Evolutionary conservation across 2,797 vertebrate genomes (phyloP).

Genomic region (Lutra lutra): DNA sequence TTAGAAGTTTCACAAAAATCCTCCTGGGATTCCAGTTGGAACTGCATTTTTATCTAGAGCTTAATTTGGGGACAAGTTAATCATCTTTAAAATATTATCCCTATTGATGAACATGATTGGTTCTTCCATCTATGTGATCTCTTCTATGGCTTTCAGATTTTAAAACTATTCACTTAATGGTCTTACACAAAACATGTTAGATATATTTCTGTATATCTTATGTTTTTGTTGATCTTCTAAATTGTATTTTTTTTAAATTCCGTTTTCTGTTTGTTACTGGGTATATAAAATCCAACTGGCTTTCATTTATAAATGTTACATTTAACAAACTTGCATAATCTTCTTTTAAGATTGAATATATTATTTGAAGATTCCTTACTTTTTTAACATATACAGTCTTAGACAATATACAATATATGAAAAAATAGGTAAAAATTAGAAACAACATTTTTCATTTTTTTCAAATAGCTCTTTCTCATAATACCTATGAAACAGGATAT

Average conservation of each 20-base stretch:
- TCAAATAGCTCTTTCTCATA: not conserved
- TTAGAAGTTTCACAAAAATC: not conserved
- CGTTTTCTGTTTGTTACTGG: not conserved
- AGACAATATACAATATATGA: not conserved
- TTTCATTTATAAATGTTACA: slow-evolving; percentile 12
- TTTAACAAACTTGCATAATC: not conserved
- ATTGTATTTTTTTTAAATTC: slow-evolving; percentile 4
- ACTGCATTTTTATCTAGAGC: not conserved
- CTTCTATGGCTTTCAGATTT: not conserved
- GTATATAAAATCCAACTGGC: not conserved
- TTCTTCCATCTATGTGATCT: not conserved
- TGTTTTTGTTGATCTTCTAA: not conserved
- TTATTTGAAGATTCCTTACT: not conserved
- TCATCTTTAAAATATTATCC: not conserved
- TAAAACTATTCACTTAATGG: not conserved
- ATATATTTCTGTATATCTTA: not conserved
- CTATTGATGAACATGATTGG: not conserved
- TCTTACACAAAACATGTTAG: not conserved
- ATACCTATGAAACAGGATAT: not conserved
- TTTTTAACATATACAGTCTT: not conserved
- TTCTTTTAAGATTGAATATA: not conserved
- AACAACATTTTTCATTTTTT: not conserved
- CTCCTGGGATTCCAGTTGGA: not conserved
- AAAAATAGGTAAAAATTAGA: not conserved
- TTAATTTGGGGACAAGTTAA: not conserved